Conservation (phyloP, 2,113 vertebrate genomes). For the Archocentrus centrarchus region DNA sequence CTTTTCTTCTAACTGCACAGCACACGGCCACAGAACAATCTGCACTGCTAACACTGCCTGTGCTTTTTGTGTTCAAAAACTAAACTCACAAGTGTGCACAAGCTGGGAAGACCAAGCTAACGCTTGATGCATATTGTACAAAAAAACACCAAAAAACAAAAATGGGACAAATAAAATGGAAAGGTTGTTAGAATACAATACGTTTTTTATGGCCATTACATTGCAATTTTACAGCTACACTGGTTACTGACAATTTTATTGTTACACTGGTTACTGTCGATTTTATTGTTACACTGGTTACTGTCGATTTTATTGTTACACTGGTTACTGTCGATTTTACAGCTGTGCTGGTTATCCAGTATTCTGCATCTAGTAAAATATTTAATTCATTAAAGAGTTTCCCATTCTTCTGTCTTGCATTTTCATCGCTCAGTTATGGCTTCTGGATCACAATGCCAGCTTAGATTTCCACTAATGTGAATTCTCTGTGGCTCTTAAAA, state of each 20-base stretch:
- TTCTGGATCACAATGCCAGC: slow-evolving; percentile 1
- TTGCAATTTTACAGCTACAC: background rate
- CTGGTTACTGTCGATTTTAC: background rate
- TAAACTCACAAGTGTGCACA: background rate
- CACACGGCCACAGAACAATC: background rate
- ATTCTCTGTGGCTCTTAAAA: slow-evolving; percentile 33
- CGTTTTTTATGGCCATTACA: background rate
- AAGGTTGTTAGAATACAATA: too few species aligned
- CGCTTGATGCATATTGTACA: too few species aligned
- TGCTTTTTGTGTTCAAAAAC: background rate
- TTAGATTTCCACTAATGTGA: slow-evolving; percentile 54
- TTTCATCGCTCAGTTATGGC: slow-evolving; percentile 3
- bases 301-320: background rate
- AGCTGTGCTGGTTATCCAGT: background rate
- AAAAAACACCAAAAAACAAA: too few species aligned
- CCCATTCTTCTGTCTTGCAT: slow-evolving; percentile 2
- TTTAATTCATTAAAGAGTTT: slow-evolving; percentile 21
- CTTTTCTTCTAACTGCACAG: too few species aligned
- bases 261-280: too few species aligned
- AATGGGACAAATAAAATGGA: too few species aligned
- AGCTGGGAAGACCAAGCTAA: background rate
- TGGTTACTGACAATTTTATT: too few species aligned
- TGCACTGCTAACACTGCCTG: background rate
- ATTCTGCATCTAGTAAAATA: slow-evolving; percentile 9
- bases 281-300: background rate